Base-by-base conservation (phyloP, 2,113 vertebrate genomes). In the Lampris megalopsis region DNA sequence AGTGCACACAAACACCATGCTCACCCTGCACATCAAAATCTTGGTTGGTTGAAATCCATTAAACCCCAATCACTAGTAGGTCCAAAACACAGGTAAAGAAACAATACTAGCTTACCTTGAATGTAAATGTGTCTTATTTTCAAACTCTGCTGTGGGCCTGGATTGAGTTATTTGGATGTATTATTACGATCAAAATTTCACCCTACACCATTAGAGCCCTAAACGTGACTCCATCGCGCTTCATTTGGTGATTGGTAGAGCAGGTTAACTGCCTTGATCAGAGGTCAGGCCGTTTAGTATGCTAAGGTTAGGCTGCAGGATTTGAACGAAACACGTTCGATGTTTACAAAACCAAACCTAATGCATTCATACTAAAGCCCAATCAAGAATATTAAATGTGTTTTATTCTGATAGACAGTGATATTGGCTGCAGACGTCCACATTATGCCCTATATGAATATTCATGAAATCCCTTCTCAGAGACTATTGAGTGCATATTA, bases 311-410 rank as follows among this genome's bases (percentile, higher is more conserved):
- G 84, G 68, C 86, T 78, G 75, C 41, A 64, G 69, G 85, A 86
- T 88, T 87, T 83, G 84, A 84, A 81, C 65, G 74, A 63, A 79
- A 82, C 82, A 50, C 59, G 77, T 77, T 4, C 54, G 88, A 80
- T 86, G 86, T 90, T 89, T 89, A 85, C 86, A 75, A 87, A 83
- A 89, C 81, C 85, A 90, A 85, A 81, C 59, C 76, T 82, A 79
- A 88, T 59, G 71, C 73, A 86, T 85, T 86, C 87, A 50, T 90
- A 92, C 88, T 68, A 50, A 0, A 59, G 77, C 24, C 91, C 91
- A 91, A 93, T 93, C 91, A 92, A 91, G 89, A 91, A 86, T 81
- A 92, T 93, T 89, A 92, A 80, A 75, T 82, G 86, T 90, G 88
- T 91, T 92, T 90, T 86, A 86, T 89, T 89, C 87, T 91, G 89